These are phyloP conservation scores for Megatriorchis doriae DNA, from an alignment of 2,113 vertebrate genomes.

Conservation along the genomic window DNA sequence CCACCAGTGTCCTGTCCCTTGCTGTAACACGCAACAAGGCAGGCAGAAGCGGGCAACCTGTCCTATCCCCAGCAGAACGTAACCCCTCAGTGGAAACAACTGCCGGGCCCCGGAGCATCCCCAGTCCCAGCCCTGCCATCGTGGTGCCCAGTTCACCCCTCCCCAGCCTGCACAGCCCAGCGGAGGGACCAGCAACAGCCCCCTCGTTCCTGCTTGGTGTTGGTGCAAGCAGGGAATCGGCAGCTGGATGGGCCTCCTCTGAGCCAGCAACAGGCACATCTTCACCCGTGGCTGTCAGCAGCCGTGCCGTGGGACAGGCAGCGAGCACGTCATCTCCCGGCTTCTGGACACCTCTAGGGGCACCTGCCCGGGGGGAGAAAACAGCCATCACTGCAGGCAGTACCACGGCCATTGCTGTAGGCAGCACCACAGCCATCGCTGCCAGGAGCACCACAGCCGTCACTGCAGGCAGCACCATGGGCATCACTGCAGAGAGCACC, in stretches of 20 bases:
- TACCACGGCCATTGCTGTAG: accelerated
- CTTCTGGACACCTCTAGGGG: background rate
- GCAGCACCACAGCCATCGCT: too few species aligned
- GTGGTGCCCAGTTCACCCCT: accelerated
- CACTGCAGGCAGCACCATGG: accelerated
- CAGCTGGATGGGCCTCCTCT: accelerated
- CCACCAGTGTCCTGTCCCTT: background rate
- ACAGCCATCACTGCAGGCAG: background rate
- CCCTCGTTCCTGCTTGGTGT: background rate
- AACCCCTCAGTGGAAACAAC: background rate
- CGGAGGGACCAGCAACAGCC: background rate
- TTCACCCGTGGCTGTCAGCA: background rate
- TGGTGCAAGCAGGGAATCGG: background rate
- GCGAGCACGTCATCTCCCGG: accelerated
- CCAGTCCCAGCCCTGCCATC: background rate
- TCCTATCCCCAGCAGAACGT: background rate
- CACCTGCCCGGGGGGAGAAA: background rate
- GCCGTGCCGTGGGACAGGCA: accelerated
- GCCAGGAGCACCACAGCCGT: too few species aligned
- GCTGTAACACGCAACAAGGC: accelerated
- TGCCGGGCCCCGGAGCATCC: accelerated
- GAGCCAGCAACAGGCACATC: background rate
- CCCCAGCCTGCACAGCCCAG: background rate
- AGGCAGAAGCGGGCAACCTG: accelerated
- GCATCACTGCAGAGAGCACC: accelerated